phyloP scores from a whole-genome alignment of 2,797 vertebrate species.

The Podarcis siculus region DNA sequence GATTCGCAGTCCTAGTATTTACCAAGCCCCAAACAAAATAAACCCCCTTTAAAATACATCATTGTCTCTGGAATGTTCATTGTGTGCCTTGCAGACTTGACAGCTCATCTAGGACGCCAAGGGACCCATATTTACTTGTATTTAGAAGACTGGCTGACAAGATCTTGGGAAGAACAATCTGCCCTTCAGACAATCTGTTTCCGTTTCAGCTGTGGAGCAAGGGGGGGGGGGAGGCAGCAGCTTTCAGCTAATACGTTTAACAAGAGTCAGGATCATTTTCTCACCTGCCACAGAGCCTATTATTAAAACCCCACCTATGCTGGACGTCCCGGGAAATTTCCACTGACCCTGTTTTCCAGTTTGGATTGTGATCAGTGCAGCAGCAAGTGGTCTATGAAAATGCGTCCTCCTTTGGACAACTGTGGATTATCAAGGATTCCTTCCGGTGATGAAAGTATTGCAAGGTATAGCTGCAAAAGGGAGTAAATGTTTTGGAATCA shows the following conservation, averaged over 20 bases:
- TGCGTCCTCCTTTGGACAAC: not conserved
- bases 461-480: not conserved
- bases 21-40: not conserved
- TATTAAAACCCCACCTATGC: not conserved
- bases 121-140: slow-evolving; percentile 8
- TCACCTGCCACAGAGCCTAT: not conserved
- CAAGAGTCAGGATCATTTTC: not conserved
- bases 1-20: not conserved
- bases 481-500: not conserved
- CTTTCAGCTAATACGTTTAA: slow-evolving; percentile 7
- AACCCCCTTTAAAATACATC: not conserved
- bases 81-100: not conserved
- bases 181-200: slow-evolving; percentile 22
- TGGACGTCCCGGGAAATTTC: not conserved
- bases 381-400: not conserved
- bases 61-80: not conserved
- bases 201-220: not conserved
- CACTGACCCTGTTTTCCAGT: not conserved
- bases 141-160: slow-evolving; percentile 11
- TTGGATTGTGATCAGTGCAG: not conserved
- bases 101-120: not conserved
- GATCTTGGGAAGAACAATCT: slow-evolving; percentile 9
- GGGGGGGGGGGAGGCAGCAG: too few relatives aligned
- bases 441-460: not conserved
- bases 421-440: not conserved